A percentile compares a stretch with the other conserved stretches of the same genome.
Conservation (phyloP, 1,140 invertebrate species). For the Trichonephila clavipes region DNA sequence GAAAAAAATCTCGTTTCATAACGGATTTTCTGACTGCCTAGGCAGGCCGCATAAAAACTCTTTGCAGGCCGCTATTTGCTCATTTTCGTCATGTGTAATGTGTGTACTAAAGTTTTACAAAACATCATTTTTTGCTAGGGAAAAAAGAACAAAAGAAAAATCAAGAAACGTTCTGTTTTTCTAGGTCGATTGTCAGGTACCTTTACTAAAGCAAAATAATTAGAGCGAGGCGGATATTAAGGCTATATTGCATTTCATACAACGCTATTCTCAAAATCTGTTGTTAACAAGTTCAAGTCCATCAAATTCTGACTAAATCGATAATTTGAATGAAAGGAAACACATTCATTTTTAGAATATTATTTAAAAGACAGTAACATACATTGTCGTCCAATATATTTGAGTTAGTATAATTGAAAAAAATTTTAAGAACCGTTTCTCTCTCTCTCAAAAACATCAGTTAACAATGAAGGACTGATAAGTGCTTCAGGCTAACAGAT, state of each 20-base stretch:
- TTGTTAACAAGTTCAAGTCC: no score
- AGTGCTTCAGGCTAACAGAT: not conserved
- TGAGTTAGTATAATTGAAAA: not conserved
- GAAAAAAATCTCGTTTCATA: no score
- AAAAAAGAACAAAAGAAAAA: not conserved
- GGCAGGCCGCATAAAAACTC: no score
- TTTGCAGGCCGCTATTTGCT: no score
- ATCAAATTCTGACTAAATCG: not conserved
- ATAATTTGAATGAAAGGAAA: not conserved
- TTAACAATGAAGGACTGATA: not conserved
- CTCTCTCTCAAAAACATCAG: not conserved
- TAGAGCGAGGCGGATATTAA: conserved; percentile 5
- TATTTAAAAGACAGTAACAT: not conserved
- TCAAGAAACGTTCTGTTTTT: not conserved
- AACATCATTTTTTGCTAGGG: no score
- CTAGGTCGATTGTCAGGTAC: conserved; percentile 4
- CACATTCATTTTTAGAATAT: not conserved
- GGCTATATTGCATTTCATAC: not conserved
- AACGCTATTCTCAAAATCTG: not conserved
- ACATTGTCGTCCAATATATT: not conserved
- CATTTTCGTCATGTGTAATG: no score
- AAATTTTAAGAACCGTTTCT: not conserved
- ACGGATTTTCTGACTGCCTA: no score
- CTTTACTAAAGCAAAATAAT: not conserved
- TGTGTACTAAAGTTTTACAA: no score